A percentile compares a stretch with the other conserved stretches of the same genome.
phyloP scores from a whole-genome alignment of 2,888 invertebrate species.

The Amblyjoppa fuscipennis region DNA sequence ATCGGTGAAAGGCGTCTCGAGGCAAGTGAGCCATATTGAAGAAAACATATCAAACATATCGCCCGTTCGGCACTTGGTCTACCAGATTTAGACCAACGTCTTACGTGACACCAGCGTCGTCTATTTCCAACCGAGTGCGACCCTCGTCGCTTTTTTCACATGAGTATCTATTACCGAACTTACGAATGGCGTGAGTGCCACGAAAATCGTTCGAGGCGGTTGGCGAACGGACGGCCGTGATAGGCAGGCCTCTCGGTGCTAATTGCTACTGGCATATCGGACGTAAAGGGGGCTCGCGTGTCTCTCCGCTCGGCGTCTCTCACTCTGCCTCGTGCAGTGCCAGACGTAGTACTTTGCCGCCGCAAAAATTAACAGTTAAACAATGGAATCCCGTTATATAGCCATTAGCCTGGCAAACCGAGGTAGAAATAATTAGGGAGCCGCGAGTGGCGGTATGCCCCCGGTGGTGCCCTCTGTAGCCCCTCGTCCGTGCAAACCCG shows the following conservation, averaged over 20 bases:
- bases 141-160: background rate
- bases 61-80: background rate
- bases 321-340: slow-evolving; percentile 33
- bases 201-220: slow-evolving; percentile 66
- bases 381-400: slow-evolving; percentile 79
- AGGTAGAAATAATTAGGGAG: slow-evolving; percentile 78
- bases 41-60: background rate
- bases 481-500: slow-evolving; percentile 66
- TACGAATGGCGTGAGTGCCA: slow-evolving; percentile 35
- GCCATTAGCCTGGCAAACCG: slow-evolving; percentile 77
- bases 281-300: slow-evolving; percentile 66
- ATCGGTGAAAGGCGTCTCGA: background rate
- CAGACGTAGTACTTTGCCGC: slow-evolving; percentile 71
- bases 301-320: slow-evolving; percentile 56
- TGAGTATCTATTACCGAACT: background rate
- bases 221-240: slow-evolving; percentile 67
- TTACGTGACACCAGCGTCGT: background rate
- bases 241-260: slow-evolving; percentile 67
- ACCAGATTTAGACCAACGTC: background rate
- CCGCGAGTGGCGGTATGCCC: slow-evolving; percentile 62
- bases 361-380: slow-evolving; percentile 82
- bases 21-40: background rate
- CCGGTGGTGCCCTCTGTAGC: slow-evolving; percentile 44
- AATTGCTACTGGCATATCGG: slow-evolving; percentile 71
- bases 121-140: slow-evolving; percentile 6